Conservation (phyloP, 2,113 vertebrate genomes). For the Bubo bubo region DNA sequence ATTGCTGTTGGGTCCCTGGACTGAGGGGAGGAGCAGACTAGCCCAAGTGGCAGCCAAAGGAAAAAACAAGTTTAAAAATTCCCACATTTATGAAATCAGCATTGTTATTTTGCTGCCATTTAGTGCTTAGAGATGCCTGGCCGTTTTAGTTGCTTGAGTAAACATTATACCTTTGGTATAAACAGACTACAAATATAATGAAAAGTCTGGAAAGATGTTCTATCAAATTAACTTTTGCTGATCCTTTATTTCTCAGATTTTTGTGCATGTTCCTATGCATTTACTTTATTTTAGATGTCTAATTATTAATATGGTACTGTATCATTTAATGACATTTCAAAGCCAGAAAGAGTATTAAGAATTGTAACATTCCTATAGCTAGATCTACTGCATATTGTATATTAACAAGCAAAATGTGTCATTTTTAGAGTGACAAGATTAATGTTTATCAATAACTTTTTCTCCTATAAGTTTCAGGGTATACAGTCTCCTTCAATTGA, state of each 20-base stretch:
- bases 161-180: background rate
- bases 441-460: background rate
- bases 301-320: background rate
- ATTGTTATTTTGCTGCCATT: background rate
- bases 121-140: background rate
- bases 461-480: background rate
- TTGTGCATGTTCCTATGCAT: background rate
- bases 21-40: background rate
- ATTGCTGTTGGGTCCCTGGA: accelerated
- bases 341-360: background rate
- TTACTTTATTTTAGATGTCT: background rate
- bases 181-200: background rate
- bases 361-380: background rate
- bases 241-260: background rate
- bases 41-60: background rate
- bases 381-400: background rate
- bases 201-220: background rate
- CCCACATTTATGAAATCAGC: background rate
- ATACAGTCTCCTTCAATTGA: background rate
- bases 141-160: background rate
- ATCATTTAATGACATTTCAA: background rate
- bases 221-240: background rate
- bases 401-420: background rate
- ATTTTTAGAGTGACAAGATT: background rate
- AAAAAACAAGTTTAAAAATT: background rate